phyloP scores from a whole-genome alignment of 1,140 invertebrate genomes.

The Fopius arisanus region DNA sequence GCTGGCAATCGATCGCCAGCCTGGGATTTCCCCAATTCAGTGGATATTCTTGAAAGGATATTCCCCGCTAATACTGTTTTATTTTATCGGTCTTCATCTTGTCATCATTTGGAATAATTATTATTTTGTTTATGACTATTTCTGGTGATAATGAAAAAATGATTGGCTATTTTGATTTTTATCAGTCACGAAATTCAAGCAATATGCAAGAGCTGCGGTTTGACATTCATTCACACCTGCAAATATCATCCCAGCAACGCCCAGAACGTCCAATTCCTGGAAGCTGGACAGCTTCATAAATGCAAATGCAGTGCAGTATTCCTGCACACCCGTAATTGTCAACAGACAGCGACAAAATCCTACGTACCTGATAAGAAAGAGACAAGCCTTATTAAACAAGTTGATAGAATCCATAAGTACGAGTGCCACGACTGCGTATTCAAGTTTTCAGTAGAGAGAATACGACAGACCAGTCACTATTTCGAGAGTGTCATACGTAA shows the following conservation, averaged over 20 bases:
- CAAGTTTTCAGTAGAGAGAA: not conserved
- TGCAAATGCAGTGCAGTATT: not conserved
- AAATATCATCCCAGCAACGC: not conserved
- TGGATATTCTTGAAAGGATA: too few relatives aligned
- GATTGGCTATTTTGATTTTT: not conserved
- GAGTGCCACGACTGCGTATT: not conserved
- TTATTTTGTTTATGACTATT: too few relatives aligned
- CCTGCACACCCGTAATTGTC: not conserved
- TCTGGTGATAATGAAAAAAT: too few relatives aligned
- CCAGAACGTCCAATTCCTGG: not conserved
- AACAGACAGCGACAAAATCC: not conserved
- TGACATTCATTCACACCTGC: not conserved
- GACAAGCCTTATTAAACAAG: not conserved
- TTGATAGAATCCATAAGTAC: not conserved
- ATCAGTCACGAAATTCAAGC: not conserved
- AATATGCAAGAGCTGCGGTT: not conserved
- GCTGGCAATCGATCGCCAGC: too few relatives aligned
- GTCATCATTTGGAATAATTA: too few relatives aligned
- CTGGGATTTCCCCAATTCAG: too few relatives aligned
- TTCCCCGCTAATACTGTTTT: too few relatives aligned
- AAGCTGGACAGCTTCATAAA: not conserved
- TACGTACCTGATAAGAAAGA: not conserved
- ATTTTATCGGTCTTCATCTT: too few relatives aligned
- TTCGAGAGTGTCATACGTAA: not conserved
- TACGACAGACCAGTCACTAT: not conserved